Evolutionary conservation across 1,140 invertebrate species (phyloP).

Genomic region (Zophobas atratus): DNA sequence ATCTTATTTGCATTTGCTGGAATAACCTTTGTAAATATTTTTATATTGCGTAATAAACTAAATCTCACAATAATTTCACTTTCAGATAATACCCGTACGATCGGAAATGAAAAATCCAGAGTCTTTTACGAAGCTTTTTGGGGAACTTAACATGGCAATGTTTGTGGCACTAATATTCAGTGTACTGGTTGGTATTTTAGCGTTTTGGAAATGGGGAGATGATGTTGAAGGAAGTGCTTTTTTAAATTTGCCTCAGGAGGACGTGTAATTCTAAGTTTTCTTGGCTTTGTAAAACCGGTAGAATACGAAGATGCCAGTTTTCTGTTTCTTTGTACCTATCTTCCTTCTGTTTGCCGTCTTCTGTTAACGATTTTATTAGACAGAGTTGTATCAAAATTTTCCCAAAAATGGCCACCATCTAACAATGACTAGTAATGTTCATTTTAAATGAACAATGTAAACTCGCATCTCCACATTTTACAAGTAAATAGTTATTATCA

Average conservation of each 20-base stretch:
- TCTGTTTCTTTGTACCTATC: too few species aligned
- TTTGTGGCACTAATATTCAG: constrained; percentile 82
- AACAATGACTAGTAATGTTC: too few species aligned
- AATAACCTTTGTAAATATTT: constrained; percentile 75
- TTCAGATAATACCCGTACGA: constrained; percentile 77
- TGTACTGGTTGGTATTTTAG: constrained; percentile 85
- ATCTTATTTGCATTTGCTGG: constrained; percentile 85
- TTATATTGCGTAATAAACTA: background rate
- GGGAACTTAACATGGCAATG: constrained; percentile 91
- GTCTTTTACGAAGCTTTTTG: constrained; percentile 81
- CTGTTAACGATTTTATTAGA: too few species aligned
- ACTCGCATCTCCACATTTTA: too few species aligned
- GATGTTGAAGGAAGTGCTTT: constrained; percentile 79
- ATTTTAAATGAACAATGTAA: too few species aligned
- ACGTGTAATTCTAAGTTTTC: constrained; percentile 70
- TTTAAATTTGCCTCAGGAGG: constrained; percentile 74
- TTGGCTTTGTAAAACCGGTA: background rate
- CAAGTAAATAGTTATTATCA: too few species aligned
- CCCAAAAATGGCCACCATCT: too few species aligned
- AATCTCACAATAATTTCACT: background rate
- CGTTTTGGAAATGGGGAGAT: constrained; percentile 86
- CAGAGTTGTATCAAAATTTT: too few species aligned
- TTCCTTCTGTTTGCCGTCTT: too few species aligned
- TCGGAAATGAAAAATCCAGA: constrained; percentile 88
- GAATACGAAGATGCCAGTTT: background rate